Evolutionary conservation across 2,888 invertebrate genomes (phyloP).

Genomic region (Plagodis pulveraria): DNA sequence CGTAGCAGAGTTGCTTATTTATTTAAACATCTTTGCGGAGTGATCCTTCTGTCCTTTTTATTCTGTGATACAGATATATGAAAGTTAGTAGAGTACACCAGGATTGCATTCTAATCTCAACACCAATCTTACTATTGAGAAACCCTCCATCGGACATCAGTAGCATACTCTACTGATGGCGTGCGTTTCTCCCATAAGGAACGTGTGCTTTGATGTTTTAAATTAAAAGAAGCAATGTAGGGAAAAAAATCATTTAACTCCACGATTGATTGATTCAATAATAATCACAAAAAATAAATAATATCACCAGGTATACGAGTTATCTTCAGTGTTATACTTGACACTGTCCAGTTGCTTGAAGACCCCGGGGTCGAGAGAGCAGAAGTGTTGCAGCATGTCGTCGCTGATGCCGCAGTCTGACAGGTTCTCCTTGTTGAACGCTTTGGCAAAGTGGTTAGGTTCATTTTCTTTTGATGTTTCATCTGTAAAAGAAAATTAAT

Average conservation of each 20-base stretch:
- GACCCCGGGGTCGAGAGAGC: constrained; percentile 81
- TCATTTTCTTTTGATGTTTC: constrained; percentile 78
- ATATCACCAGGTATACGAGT: constrained; percentile 82
- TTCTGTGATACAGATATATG: too few species aligned
- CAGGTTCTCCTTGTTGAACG: constrained; percentile 94
- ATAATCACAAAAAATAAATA: constrained; percentile 33
- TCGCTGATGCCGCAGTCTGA: constrained; percentile 92
- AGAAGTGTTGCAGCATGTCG: constrained; percentile 87
- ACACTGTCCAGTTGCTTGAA: constrained; percentile 86
- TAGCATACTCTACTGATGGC: too few species aligned
- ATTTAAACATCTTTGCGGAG: too few species aligned
- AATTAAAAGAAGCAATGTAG: too few species aligned
- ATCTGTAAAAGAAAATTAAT: constrained; percentile 56
- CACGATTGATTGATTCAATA: constrained; percentile 44
- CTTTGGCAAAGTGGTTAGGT: constrained; percentile 81
- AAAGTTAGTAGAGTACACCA: too few species aligned
- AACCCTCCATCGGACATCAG: too few species aligned
- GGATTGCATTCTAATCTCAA: too few species aligned
- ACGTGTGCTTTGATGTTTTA: too few species aligned
- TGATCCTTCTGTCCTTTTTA: too few species aligned
- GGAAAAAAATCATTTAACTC: constrained; percentile 50
- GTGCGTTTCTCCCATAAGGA: too few species aligned
- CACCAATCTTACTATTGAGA: too few species aligned
- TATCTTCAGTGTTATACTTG: constrained; percentile 86
- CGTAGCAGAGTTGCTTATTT: too few species aligned